These are phyloP conservation scores for Argynnis bischoffii DNA, from an alignment of 2,888 invertebrate genomes.

Conservation along the genomic window DNA sequence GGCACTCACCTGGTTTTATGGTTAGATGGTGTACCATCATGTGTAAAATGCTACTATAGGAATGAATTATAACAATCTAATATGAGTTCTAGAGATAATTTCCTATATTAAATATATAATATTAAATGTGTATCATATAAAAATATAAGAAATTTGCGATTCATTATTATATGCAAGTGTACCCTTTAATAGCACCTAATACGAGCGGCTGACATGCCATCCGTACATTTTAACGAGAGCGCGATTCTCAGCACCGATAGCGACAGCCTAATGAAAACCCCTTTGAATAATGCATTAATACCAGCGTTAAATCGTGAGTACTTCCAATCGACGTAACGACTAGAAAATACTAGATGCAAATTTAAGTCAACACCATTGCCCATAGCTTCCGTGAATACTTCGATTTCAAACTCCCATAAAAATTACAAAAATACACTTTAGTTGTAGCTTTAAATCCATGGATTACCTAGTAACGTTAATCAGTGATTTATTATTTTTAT, in stretches of 20 bases:
- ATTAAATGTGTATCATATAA: background rate
- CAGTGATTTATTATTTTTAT: no score
- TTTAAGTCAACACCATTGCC: slow-evolving; percentile 71
- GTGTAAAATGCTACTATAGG: no score
- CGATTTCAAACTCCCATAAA: slow-evolving; percentile 47
- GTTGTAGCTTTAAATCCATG: no score
- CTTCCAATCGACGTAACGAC: slow-evolving; percentile 71
- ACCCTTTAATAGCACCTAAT: slow-evolving; percentile 45
- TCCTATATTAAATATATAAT: no score
- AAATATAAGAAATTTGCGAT: background rate
- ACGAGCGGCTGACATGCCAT: slow-evolving; percentile 80
- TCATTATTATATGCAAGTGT: background rate
- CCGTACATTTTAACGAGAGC: slow-evolving; percentile 80
- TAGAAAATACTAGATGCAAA: slow-evolving; percentile 78
- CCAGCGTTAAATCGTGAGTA: slow-evolving; percentile 81
- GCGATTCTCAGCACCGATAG: slow-evolving; percentile 76
- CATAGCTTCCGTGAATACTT: slow-evolving; percentile 70
- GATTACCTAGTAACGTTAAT: no score
- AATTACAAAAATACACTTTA: slow-evolving; percentile 38
- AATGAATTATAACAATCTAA: no score
- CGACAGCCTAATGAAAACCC: slow-evolving; percentile 79
- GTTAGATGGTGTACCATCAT: no score
- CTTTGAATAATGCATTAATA: slow-evolving; percentile 82
- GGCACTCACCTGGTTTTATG: no score
- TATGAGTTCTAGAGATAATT: no score